A percentile compares a stretch with the other conserved stretches of the same genome.
Evolutionary conservation across 2,797 vertebrate species (phyloP).

Genomic region (Sebastes cheni): DNA sequence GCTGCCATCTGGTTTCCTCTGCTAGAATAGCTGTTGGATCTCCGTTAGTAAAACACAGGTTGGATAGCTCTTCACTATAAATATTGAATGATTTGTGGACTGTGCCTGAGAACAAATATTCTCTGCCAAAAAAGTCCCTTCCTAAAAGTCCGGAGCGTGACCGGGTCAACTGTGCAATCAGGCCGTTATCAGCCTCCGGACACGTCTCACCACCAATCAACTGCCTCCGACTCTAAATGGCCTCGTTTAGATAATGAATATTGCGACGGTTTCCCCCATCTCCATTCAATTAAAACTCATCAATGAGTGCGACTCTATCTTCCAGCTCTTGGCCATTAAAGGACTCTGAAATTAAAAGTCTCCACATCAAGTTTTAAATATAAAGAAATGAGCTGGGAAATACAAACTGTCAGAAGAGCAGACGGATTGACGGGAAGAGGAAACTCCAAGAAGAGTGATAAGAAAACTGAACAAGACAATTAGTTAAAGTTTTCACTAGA

Average conservation of each 20-base stretch:
- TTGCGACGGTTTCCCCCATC: constrained; percentile 54
- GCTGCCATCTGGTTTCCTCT: constrained; percentile 71
- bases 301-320: constrained; percentile 57
- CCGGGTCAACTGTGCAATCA: constrained; percentile 69
- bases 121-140: constrained; percentile 28
- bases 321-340: constrained; percentile 47
- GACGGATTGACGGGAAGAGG: constrained; percentile 13
- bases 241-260: constrained; percentile 75
- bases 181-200: constrained; percentile 66
- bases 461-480: not conserved
- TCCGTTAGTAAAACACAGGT: constrained; percentile 7
- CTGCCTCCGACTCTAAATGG: constrained; percentile 65
- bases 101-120: constrained; percentile 39
- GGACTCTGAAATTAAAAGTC: constrained; percentile 55
- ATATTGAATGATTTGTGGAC: constrained; percentile 51
- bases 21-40: constrained; percentile 50
- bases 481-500: constrained; percentile 2
- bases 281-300: constrained; percentile 72
- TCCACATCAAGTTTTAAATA: constrained; percentile 46
- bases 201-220: constrained; percentile 61
- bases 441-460: constrained; percentile 29
- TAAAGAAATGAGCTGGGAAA: constrained; percentile 40
- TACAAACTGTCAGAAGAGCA: constrained; percentile 30
- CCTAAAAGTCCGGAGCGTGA: constrained; percentile 61
- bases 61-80: constrained; percentile 42